Percentiles rank a stretch among this genome's conserved stretches.
Evolutionary conservation across 2,113 vertebrate species (phyloP).

Genomic region (Bombycilla garrulus): DNA sequence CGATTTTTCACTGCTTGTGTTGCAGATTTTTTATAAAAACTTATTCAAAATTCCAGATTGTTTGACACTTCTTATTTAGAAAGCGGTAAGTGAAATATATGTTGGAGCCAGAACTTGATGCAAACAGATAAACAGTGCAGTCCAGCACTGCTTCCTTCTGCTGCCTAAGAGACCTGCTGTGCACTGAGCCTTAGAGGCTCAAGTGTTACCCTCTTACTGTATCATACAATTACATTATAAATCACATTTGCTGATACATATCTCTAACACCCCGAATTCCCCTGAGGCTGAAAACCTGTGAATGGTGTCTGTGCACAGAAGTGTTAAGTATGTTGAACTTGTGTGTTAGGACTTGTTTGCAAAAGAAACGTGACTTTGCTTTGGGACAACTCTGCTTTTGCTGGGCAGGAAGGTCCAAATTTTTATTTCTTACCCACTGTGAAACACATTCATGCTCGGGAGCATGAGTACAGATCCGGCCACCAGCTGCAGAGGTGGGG

Average conservation of each 20-base stretch:
- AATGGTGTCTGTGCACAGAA: background rate
- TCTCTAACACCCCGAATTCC: background rate
- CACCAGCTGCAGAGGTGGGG: background rate
- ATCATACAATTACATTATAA: background rate
- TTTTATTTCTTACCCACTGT: background rate
- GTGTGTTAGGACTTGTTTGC: background rate
- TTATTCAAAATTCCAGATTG: background rate
- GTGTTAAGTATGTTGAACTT: background rate
- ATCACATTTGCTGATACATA: background rate
- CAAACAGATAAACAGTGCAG: background rate
- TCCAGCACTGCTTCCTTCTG: background rate
- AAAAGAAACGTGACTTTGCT: background rate
- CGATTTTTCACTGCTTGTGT: background rate
- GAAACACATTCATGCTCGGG: background rate
- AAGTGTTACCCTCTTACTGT: background rate
- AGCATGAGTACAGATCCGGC: background rate
- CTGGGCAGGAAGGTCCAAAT: background rate
- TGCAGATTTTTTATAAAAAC: background rate
- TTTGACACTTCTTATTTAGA: background rate
- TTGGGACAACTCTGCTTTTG: background rate
- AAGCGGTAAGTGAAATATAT: background rate
- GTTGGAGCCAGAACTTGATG: background rate
- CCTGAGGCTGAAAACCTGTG: background rate
- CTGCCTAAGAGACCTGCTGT: background rate
- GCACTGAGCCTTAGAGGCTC: background rate